Conservation (phyloP, 1,140 invertebrate species). For the Atta colombica region DNA sequence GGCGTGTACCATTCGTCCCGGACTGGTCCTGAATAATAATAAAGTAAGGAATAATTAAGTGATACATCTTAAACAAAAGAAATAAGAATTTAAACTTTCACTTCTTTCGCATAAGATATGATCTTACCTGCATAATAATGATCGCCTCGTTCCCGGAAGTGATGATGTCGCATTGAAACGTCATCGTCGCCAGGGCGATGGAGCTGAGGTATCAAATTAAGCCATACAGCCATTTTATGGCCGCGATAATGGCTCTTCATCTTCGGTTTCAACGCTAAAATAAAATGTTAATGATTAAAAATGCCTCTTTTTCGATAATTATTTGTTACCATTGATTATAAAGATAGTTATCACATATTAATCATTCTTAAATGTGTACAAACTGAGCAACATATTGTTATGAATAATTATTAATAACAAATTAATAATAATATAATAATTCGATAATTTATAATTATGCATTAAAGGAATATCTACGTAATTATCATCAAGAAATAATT, state of each 20-base stretch:
- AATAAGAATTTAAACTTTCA: background rate
- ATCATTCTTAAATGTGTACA: background rate
- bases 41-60: slow-evolving; percentile 16
- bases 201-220: slow-evolving; percentile 95
- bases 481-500: slow-evolving; percentile 13
- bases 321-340: background rate
- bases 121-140: slow-evolving; percentile 91
- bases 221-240: slow-evolving; percentile 97
- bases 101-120: background rate
- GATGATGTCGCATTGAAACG: slow-evolving; percentile 92
- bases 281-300: background rate
- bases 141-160: slow-evolving; percentile 91
- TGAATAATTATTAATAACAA: background rate
- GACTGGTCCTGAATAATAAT: slow-evolving; percentile 85
- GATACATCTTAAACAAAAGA: background rate
- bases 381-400: background rate
- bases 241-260: slow-evolving; percentile 95
- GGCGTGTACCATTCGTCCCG: slow-evolving; percentile 88
- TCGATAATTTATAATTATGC: background rate
- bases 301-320: background rate
- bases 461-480: background rate
- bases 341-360: background rate
- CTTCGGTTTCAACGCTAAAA: slow-evolving; percentile 90
- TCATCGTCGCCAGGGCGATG: slow-evolving; percentile 92
- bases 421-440: background rate